Conservation (phyloP, 2,113 vertebrate genomes). For the Gnathochromis pfefferi region DNA sequence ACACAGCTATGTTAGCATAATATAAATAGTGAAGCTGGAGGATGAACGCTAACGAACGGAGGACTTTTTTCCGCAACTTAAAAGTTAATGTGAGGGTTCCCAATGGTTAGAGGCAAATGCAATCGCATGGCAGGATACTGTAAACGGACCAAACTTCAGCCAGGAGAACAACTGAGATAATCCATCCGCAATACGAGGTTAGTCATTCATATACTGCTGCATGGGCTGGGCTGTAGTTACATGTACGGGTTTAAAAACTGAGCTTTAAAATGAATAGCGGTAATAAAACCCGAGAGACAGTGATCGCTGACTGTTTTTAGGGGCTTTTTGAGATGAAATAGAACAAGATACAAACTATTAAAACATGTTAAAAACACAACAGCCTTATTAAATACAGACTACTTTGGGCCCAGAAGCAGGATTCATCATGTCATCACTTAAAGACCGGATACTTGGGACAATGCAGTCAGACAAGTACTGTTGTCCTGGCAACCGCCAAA, state of each 20-base stretch:
- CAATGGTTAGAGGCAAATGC: neutral
- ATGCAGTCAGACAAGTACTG: neutral
- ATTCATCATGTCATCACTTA: neutral
- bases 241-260: neutral
- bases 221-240: neutral
- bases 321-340: neutral
- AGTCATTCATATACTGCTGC: neutral
- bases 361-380: neutral
- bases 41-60: neutral
- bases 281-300: neutral
- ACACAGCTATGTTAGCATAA: neutral
- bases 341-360: neutral
- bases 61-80: neutral
- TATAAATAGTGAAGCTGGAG: neutral
- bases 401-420: neutral
- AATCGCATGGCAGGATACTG: neutral
- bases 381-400: neutral
- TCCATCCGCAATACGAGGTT: neutral
- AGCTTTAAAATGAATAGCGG: neutral
- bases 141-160: neutral
- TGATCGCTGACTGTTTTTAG: neutral
- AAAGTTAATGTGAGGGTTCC: neutral
- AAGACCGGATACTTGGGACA: neutral
- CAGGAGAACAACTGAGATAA: neutral
- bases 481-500: neutral